A percentile compares a stretch with the other conserved stretches of the same genome.
Conservation (phyloP, 2,113 vertebrate genomes). For the Boulengeromyrus knoepffleri region DNA sequence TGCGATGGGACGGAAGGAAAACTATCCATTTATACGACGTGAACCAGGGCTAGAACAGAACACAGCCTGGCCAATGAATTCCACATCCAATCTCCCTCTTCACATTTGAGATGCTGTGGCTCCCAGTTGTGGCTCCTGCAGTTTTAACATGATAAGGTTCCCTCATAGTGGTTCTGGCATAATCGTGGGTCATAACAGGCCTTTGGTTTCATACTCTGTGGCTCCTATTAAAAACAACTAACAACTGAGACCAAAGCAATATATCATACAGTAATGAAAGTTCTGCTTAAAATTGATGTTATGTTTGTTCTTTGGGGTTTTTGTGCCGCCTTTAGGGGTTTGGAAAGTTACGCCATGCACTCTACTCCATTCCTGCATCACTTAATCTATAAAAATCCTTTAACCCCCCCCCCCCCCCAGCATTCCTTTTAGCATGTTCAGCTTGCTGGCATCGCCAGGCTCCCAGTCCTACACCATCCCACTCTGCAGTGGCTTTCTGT, state of each 20-base stretch:
- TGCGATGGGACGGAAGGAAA: background rate
- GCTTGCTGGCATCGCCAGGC: background rate
- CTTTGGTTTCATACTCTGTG: background rate
- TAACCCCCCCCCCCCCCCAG: background rate
- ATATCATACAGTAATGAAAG: background rate
- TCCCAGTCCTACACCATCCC: background rate
- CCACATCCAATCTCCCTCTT: background rate
- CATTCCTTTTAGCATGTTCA: background rate
- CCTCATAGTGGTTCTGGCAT: background rate
- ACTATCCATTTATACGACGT: background rate
- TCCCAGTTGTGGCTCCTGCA: background rate
- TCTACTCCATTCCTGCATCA: background rate
- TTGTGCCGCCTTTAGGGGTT: background rate
- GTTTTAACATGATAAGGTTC: background rate
- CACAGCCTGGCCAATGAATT: background rate
- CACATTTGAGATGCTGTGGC: background rate
- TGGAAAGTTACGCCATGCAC: background rate
- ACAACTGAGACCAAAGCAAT: background rate
- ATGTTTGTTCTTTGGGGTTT: background rate
- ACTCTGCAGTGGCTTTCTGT: background rate
- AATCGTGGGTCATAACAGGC: background rate
- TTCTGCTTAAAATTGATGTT: background rate
- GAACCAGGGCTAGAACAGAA: background rate
- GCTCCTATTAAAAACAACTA: background rate
- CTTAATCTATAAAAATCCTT: background rate